Base-by-base conservation (phyloP, 2,113 vertebrate species). In the Stomatorhinus ivindoensis region DNA sequence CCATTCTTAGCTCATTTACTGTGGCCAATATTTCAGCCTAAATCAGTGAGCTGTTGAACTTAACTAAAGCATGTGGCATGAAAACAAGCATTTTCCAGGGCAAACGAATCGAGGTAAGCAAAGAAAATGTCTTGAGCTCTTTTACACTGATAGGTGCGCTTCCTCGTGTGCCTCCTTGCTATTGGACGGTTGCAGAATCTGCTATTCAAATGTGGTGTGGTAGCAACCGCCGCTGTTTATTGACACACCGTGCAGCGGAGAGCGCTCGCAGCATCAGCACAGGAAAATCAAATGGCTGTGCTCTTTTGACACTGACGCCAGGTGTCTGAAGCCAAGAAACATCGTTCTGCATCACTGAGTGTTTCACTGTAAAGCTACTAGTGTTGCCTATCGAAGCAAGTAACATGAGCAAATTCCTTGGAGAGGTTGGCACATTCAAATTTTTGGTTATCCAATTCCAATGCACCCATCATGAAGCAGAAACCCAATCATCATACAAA, bases 11-110 rank as follows among this genome's bases (percentile, higher is more conserved):
- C 47, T 35, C 27, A 35, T 42, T 51, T 87, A 19, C 21, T 27
- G 85, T n/a, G 50, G 85, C 85, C 85, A 53, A 35, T 53, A 87
- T 87, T 87, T 51, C 85, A 87, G 85, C 50, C 47, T 11, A 87
- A 50, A 86, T 53, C 85, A 51, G 85, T 27, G 50, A 15, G 31
- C 47, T 55, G 19, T 87, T 35, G 8, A 87, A 47, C 85, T 53
- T 48, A 53, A 21, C 82, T 44, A 84, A 84, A 47, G 44, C 82
- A 87, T 35, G 85, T 5, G 2, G 50, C n/a, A 0, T 53, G 80
- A 44, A 84, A 47, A 47, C n/a, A 84, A 47, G 39, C 24, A 51
- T 51, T 86, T 86, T 9, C 69, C 85, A 35, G 85, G 47, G 50
- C 15, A 31, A 87, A 87, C 17, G 50, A 87, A 87, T 87, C 27